Percentiles rank a stretch among this genome's conserved stretches.
Evolutionary conservation across 1,140 invertebrate species (phyloP).

Genomic region (Aphaenogaster ashmeadi): DNA sequence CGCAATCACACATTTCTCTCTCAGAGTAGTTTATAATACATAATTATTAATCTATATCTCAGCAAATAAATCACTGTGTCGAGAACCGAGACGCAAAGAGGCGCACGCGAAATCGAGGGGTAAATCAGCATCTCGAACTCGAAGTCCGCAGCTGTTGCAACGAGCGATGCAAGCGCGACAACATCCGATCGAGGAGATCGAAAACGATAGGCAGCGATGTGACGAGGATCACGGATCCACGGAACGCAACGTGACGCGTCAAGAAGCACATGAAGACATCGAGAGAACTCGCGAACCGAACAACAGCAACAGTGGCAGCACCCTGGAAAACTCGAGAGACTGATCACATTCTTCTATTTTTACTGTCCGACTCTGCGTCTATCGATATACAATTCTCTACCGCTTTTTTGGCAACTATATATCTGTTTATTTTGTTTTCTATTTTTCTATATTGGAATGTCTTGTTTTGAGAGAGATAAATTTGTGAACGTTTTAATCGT

Average conservation of each 20-base stretch:
- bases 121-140: conserved; percentile 31
- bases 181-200: conserved; percentile 15
- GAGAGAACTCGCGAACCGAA: conserved; percentile 50
- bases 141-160: conserved; percentile 19
- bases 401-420: not conserved
- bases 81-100: conserved; percentile 4
- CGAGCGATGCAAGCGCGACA: conserved; percentile 25
- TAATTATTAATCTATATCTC: conserved; percentile 6
- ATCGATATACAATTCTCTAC: not conserved
- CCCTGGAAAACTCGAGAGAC: conserved; percentile 45
- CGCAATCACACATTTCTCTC: not conserved
- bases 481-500: conserved; percentile 20
- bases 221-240: conserved; percentile 23
- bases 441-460: not conserved
- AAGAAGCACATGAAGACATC: not conserved
- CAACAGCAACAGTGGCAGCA: conserved; percentile 62
- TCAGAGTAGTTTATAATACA: not conserved
- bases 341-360: not conserved
- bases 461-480: conserved; percentile 12
- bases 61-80: not conserved
- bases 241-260: not conserved
- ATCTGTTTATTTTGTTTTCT: conserved; percentile 33
- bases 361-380: not conserved
- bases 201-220: conserved; percentile 34
- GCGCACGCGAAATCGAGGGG: not conserved